Conservation (phyloP, 2,797 vertebrate genomes). For the Liparis tanakae region DNA sequence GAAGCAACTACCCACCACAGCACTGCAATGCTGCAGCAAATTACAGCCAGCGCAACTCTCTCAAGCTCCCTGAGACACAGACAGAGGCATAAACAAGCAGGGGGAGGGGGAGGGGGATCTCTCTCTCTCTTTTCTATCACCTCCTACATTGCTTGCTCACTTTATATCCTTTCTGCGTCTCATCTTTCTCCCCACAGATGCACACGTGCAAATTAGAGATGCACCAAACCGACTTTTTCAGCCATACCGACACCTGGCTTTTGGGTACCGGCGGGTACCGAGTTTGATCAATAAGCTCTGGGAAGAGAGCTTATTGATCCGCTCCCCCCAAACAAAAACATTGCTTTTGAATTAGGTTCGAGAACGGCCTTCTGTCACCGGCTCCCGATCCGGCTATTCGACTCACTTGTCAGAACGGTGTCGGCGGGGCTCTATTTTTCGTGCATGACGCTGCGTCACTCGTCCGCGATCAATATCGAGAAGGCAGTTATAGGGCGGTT, state of each 20-base stretch:
- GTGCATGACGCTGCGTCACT: slow-evolving; percentile 4
- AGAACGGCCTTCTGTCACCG: not conserved
- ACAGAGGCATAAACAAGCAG: slow-evolving; percentile 10
- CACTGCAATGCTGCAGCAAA: slow-evolving; percentile 68
- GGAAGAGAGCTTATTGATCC: not conserved
- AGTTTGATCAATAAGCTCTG: not conserved
- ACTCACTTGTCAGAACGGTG: not conserved
- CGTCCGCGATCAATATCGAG: slow-evolving; percentile 48
- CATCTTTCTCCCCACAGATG: not conserved
- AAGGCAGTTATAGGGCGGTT: slow-evolving; percentile 54
- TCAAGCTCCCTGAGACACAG: slow-evolving; percentile 25
- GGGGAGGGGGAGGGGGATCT: not conserved
- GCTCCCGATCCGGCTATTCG: not conserved
- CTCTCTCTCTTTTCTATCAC: not conserved
- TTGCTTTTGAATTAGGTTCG: no score
- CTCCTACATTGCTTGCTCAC: slow-evolving; percentile 2
- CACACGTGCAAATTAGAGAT: not conserved
- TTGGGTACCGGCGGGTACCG: no score
- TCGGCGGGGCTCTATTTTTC: not conserved
- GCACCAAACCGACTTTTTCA: not conserved
- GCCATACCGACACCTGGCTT: not conserved
- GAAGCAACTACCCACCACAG: slow-evolving; percentile 36
- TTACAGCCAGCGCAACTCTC: slow-evolving; percentile 39
- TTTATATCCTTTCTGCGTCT: not conserved
- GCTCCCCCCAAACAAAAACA: no score